phyloP scores from a whole-genome alignment of 2,888 invertebrate genomes.

The Philopedon plagiatum region DNA sequence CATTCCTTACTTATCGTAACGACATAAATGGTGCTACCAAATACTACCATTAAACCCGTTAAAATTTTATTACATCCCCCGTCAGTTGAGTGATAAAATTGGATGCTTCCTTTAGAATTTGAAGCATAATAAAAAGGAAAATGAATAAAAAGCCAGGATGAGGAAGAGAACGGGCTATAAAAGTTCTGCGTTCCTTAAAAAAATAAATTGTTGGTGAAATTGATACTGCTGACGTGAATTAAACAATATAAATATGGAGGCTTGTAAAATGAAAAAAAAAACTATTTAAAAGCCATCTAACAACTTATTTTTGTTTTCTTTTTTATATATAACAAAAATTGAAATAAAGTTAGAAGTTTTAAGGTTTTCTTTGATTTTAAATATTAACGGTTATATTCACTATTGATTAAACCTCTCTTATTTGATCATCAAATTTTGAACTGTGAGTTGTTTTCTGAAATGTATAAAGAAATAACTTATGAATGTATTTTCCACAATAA shows the following conservation, averaged over 20 bases:
- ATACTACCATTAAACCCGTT: background rate
- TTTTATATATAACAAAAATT: too few species aligned
- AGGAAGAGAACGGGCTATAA: background rate
- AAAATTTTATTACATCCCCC: background rate
- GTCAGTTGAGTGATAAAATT: background rate
- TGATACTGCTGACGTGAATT: background rate
- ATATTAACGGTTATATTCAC: too few species aligned
- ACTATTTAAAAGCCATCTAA: too few species aligned
- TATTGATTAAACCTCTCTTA: too few species aligned
- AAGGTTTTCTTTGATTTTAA: too few species aligned
- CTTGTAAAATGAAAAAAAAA: too few species aligned
- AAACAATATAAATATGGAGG: background rate
- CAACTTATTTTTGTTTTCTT: too few species aligned
- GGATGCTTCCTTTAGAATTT: background rate
- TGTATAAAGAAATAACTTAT: too few species aligned
- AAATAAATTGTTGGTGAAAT: background rate
- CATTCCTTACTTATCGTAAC: constrained; percentile 4
- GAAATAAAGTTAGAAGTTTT: too few species aligned
- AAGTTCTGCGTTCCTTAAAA: background rate
- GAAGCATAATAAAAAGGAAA: background rate
- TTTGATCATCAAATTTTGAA: too few species aligned
- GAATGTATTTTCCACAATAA: too few species aligned
- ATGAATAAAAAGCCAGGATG: background rate
- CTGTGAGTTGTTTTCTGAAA: too few species aligned
- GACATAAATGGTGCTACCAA: background rate